Base-by-base conservation (phyloP, 2,113 vertebrate species). In the Seriola quinqueradiata region DNA sequence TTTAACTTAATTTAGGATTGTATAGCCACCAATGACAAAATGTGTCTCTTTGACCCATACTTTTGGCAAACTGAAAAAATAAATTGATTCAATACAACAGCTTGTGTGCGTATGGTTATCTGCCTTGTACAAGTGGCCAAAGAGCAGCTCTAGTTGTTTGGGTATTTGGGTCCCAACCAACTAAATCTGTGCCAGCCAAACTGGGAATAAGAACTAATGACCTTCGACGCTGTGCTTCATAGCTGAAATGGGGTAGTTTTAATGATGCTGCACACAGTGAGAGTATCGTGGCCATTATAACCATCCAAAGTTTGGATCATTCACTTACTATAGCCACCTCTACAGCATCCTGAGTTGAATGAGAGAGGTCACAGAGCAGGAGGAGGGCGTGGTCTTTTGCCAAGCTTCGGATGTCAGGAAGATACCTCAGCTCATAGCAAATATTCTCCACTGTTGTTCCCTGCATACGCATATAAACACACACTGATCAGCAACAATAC, bases 241-340 rank as follows among this genome's bases (percentile, higher is more conserved):
- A 13, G 16, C 58, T 14, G 0, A 48, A 52, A 69, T 36, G 3
- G 9, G 19, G 16, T 6, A 50, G 5, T 63, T 64, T 57, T 69
- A 36, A 21, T 34, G n/a, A 55, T 19, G 12, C 3, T 36, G 0
- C 12, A 42, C 19, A n/a, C 5, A 19, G 6, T 10, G n/a, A 52
- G 50, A 52, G 17, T 8, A 52, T 3, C 32, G 11, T 42, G 34
- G 3, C 46, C 11, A 64, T 8, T 48, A 6, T 65, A 44, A 76
- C 25, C 25, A 34, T 34, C 54, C 19, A 42, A 63, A 13, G 14
- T 44, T 7, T 52, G 5, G 32, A 42, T 34, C 14, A 8, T 61
- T 42, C 67, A 97, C 98, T 97, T 94, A 99, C 98, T 87, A 99
- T 81, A 28, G 98, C 97, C 88, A 99, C 97, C 87, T 98, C 97